Percentiles rank a stretch among this genome's conserved stretches.
Conservation (phyloP, 2,797 vertebrate genomes). For the Sebastes iracundus region DNA sequence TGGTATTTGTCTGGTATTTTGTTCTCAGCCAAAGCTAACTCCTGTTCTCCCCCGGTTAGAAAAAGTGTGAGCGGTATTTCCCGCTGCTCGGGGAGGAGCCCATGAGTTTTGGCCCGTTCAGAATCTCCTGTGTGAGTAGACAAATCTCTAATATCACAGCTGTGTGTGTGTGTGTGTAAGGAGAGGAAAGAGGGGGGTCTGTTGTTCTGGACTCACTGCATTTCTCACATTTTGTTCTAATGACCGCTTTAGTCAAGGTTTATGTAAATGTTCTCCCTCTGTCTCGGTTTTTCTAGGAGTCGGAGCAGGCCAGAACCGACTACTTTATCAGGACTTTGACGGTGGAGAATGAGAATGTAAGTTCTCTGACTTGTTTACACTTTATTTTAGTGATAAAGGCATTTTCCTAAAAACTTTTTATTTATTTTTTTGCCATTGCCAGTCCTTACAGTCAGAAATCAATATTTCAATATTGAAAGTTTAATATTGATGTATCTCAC, state of each 20-base stretch:
- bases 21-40: conserved; percentile 43
- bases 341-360: conserved; percentile 93
- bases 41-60: conserved; percentile 81
- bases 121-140: conserved; percentile 95
- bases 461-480: neutral
- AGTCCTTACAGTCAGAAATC: neutral
- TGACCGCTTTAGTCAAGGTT: neutral
- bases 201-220: neutral
- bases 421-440: neutral
- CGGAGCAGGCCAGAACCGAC: conserved; percentile 92
- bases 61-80: conserved; percentile 98
- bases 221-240: conserved; percentile 48
- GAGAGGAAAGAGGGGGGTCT: neutral
- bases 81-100: conserved; percentile 89
- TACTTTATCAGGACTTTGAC: conserved; percentile 92
- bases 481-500: neutral
- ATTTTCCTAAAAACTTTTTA: neutral
- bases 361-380: neutral
- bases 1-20: conserved; percentile 34
- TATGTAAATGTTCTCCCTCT: conserved; percentile 8
- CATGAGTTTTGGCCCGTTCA: conserved; percentile 92
- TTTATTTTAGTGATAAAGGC: neutral
- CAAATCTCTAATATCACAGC: conserved; percentile 15
- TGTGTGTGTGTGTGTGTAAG: conserved; percentile 23
- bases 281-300: conserved; percentile 86